phyloP scores from a whole-genome alignment of 2,113 vertebrate genomes.

The Myiopsitta monachus region DNA sequence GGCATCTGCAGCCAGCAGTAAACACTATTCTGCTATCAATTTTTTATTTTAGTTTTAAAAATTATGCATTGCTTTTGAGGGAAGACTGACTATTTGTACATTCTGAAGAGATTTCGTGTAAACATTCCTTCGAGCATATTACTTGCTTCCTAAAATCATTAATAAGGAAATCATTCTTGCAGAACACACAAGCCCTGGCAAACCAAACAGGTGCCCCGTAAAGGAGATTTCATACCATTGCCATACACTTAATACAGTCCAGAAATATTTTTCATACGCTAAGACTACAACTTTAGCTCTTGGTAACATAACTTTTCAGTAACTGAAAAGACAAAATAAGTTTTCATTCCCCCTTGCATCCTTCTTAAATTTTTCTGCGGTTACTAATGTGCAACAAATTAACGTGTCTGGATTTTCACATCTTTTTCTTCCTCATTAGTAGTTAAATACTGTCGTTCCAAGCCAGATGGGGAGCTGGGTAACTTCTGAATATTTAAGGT shows the following conservation, averaged over 20 bases:
- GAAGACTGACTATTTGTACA: not conserved
- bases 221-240: not conserved
- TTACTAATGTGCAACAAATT: not conserved
- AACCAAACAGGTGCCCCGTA: not conserved
- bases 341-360: not conserved
- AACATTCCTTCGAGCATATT: not conserved
- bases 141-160: not conserved
- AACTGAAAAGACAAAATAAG: not conserved
- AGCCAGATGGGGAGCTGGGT: not conserved
- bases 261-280: not conserved
- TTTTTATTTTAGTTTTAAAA: not conserved
- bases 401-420: not conserved
- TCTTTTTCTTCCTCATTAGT: not conserved
- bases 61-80: not conserved
- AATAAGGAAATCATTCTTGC: not conserved
- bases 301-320: not conserved
- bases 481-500: not conserved
- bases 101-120: not conserved
- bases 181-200: not conserved
- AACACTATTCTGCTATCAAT: not conserved
- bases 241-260: not conserved
- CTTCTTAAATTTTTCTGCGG: not conserved
- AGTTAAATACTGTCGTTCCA: not conserved
- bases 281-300: not conserved
- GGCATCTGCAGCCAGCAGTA: not conserved